Base-by-base conservation (phyloP, 2,888 invertebrate species). In the Monoplex corrugatus region DNA sequence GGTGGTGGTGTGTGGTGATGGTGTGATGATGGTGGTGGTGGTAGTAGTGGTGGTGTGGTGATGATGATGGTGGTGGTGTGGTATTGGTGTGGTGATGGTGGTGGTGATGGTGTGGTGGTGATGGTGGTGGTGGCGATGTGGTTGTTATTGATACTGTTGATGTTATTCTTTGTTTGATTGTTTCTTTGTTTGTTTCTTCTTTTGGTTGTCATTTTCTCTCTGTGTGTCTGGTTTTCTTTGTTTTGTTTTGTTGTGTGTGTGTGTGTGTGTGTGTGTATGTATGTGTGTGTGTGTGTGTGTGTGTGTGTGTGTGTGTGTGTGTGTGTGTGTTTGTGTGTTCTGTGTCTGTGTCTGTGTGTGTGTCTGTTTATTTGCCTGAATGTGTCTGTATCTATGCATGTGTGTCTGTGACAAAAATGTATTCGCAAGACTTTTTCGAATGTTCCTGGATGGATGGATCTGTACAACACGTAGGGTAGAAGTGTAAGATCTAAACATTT, bases 301-400 rank as follows among this genome's bases (percentile, higher is more conserved):
- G 5, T 72, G 10, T 57, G 57, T 38, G 23, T 85, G 50, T 82
- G 16, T 50, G 83, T 83, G 32, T 45, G 83, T 83, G 32, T 45
- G 83, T 83, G 32, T 45, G 83, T 83, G 13, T 84, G 50, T 50
- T 19, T 84, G 84, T 84, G 35, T 84, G 57, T 84, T n/a, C 5
- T 50, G 3, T 78, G 78, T 35, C 23, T 78, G 78, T 35, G 35
- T 38, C 23, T 23, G 78, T 32, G 35, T 35, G 78, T 78, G 35
- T 35, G 78, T 78, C 38, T 32, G 78, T 32, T 5, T 32, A 38
- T 78, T 78, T 38, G 5, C 23, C 32, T 6, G 72, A 6, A 28
- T 6, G 32, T 28, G 23, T 72, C 10, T 19, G 50, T 50, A 19
- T n/a, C n/a, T 19, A 19, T 50, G 50, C 50, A 19, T 50, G 50